A percentile compares a stretch with the other conserved stretches of the same genome.
phyloP scores from a whole-genome alignment of 2,888 invertebrate species.

The Drosophila limbata region DNA sequence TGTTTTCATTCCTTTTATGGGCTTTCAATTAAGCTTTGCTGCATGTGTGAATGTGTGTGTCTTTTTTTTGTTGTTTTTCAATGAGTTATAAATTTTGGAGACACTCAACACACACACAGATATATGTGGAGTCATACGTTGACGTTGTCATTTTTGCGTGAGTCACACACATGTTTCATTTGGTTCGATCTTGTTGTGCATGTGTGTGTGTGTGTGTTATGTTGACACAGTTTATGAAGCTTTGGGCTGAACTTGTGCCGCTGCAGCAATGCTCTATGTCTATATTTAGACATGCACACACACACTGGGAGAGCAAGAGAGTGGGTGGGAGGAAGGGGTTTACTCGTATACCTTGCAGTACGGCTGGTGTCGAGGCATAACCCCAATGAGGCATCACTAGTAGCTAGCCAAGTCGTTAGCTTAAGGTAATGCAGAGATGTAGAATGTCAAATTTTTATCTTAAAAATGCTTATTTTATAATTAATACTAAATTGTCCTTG shows the following conservation, averaged over 20 bases:
- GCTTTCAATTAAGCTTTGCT: conserved; percentile 56
- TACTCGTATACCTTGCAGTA: neutral
- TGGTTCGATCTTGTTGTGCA: conserved; percentile 1
- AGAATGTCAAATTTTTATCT: too few relatives aligned
- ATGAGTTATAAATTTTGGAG: conserved; percentile 50
- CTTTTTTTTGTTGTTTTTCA: conserved; percentile 36
- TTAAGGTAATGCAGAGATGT: too few relatives aligned
- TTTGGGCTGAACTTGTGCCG: conserved; percentile 68
- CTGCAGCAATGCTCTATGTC: conserved; percentile 55
- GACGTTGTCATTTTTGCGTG: conserved; percentile 65
- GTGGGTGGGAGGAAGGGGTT: neutral
- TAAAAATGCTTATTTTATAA: too few relatives aligned
- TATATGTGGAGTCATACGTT: conserved; percentile 49
- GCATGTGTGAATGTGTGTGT: conserved; percentile 11
- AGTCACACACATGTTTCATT: conserved; percentile 47
- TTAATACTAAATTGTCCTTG: too few relatives aligned
- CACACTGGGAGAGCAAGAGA: neutral
- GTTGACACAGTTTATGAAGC: conserved; percentile 74
- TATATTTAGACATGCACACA: conserved; percentile 68
- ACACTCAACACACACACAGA: conserved; percentile 43
- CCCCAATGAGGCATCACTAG: too few relatives aligned
- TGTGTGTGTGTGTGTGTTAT: conserved; percentile 26
- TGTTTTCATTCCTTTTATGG: conserved; percentile 59
- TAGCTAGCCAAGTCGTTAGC: too few relatives aligned
- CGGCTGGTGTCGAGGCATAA: too few relatives aligned